Percentiles rank a stretch among this genome's conserved stretches.
Evolutionary conservation across 1,140 invertebrate genomes (phyloP).

Genomic region (Propsilocerus akamusi): DNA sequence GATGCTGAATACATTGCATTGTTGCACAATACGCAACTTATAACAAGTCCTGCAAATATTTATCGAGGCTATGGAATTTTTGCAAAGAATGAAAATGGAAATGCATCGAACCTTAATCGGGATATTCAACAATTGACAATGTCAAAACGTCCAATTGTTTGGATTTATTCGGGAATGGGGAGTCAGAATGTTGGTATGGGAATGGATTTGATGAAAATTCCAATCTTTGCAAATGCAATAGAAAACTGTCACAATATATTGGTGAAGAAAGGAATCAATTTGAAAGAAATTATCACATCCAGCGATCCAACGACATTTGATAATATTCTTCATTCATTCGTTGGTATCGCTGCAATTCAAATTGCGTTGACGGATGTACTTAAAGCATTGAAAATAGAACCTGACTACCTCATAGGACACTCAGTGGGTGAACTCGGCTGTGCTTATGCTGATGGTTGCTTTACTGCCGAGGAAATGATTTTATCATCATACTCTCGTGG

Average conservation of each 20-base stretch:
- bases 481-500: constrained; percentile 72
- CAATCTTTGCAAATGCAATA: constrained; percentile 52
- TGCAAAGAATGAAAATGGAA: constrained; percentile 27
- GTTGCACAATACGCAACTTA: constrained; percentile 32
- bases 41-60: constrained; percentile 32
- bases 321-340: no score
- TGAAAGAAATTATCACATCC: constrained; percentile 63
- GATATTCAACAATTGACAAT: constrained; percentile 37
- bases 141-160: constrained; percentile 50
- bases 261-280: constrained; percentile 51
- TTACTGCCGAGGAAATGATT: constrained; percentile 69
- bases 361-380: constrained; percentile 72
- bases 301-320: no score
- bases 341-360: constrained; percentile 81
- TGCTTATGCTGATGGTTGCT: no score
- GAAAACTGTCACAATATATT: constrained; percentile 50
- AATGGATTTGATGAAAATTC: constrained; percentile 36
- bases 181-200: constrained; percentile 79
- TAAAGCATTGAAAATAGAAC: constrained; percentile 46
- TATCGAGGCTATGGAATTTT: constrained; percentile 35
- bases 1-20: constrained; percentile 34
- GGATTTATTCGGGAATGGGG: constrained; percentile 82
- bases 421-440: no score
- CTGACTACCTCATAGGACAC: constrained; percentile 71
- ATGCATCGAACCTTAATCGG: constrained; percentile 19